Conservation (phyloP, 2,113 vertebrate species). For the Scatophagus argus region DNA sequence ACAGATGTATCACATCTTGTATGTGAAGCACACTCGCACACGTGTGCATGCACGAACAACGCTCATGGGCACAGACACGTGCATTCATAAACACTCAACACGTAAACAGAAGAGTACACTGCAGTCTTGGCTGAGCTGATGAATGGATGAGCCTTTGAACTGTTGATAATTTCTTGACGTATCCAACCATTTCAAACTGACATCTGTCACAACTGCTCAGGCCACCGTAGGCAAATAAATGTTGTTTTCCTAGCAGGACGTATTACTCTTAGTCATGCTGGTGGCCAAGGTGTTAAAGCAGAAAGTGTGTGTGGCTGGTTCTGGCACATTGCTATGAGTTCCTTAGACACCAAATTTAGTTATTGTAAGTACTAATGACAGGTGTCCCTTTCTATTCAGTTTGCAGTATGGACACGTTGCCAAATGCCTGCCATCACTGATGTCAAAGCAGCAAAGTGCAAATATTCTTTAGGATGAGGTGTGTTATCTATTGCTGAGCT, state of each 20-base stretch:
- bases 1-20: background rate
- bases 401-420: slow-evolving; percentile 42
- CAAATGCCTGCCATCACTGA: slow-evolving; percentile 47
- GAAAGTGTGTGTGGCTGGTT: slow-evolving; percentile 31
- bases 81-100: slow-evolving; percentile 11
- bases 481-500: slow-evolving; percentile 38
- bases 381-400: slow-evolving; percentile 68
- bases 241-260: slow-evolving; percentile 11
- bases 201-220: slow-evolving; percentile 63
- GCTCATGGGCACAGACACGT: slow-evolving; percentile 2
- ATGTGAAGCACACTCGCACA: background rate
- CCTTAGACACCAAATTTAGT: slow-evolving; percentile 63
- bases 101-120: background rate
- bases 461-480: slow-evolving; percentile 34
- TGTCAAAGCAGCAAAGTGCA: slow-evolving; percentile 2
- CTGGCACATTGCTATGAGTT: slow-evolving; percentile 29
- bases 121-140: slow-evolving; percentile 26
- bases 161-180: slow-evolving; percentile 47
- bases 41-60: background rate
- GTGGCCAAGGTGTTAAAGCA: slow-evolving; percentile 33
- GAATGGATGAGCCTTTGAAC: slow-evolving; percentile 42
- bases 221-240: slow-evolving; percentile 11
- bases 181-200: slow-evolving; percentile 52
- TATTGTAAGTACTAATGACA: slow-evolving; percentile 73
- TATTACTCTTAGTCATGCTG: slow-evolving; percentile 24